Base-by-base conservation (phyloP, 2,113 vertebrate genomes). In the Thinocorus orbignyianus region DNA sequence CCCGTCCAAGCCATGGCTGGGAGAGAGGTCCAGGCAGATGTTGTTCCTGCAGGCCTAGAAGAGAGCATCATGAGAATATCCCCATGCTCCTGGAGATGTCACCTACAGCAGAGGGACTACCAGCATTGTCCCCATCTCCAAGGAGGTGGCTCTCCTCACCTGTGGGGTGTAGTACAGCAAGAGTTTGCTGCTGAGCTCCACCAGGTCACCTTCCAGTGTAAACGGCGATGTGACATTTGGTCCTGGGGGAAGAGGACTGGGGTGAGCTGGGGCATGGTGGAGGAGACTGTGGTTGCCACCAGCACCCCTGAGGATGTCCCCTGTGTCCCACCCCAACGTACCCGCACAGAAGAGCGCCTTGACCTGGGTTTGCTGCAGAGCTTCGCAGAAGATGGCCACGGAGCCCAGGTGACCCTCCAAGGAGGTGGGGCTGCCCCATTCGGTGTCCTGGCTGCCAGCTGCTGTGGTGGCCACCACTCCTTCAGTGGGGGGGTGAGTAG, bases 381-480 rank as follows among this genome's bases (percentile, higher is more conserved):
- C 98, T 91, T 99, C 99, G 0, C 99, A 98, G 95, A 99, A 99
- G 97, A 99, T 99, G 94, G 99, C 99, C 70, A 99, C 98, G 0
- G 99, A 98, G 65, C 98, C 99, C 44, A 99, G 98, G 85, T 99
- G 98, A 1, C 99, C 99, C 68, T 99, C 98, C 70, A 99, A 97
- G 11, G 99, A 99, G 0, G 99, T 99, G n/a, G 99, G 99, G 37
- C 98, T 98, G n/a, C 99, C 99, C 99, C 99, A 99, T 79, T 99
- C 99, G 0, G 96, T 99, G 97, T 99, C 99, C 97, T 99, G 99
- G 49, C 99, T 98, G 33, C 99, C 99, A 0, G 99, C 99, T 0
- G 98, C 98, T 2, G 98, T 99, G 81, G 98, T 99, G 96, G 98
- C 98, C 90, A 99, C 98, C 4, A 97, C 85, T 13, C 97, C 97